Conservation (phyloP, 2,888 invertebrate species). For the Polylopha cassiicola region DNA sequence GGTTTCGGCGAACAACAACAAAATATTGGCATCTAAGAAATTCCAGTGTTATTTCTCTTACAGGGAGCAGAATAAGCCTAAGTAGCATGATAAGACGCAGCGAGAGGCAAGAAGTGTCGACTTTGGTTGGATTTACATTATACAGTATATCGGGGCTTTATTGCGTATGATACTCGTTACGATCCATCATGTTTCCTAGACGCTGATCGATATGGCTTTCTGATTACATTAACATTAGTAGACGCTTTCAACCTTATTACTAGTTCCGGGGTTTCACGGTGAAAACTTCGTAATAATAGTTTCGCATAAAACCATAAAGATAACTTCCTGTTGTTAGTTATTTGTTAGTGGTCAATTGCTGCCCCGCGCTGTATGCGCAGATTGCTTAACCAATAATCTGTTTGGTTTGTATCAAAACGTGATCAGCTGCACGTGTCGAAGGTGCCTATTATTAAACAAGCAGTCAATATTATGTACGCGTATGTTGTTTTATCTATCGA, state of each 20-base stretch:
- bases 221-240: slow-evolving; percentile 42
- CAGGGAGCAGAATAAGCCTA: slow-evolving; percentile 15
- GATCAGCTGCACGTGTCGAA: slow-evolving; percentile 19
- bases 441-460: slow-evolving; percentile 14
- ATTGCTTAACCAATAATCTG: slow-evolving; percentile 18
- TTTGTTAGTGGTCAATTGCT: slow-evolving; percentile 21
- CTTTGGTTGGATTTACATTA: slow-evolving; percentile 17
- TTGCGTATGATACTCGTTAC: slow-evolving; percentile 14
- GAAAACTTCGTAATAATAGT: slow-evolving; percentile 29
- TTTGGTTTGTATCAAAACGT: slow-evolving; percentile 16
- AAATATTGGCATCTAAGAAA: no score
- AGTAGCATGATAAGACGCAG: slow-evolving; percentile 11
- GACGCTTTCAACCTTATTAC: slow-evolving; percentile 47
- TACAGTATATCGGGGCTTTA: slow-evolving; percentile 10
- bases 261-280: slow-evolving; percentile 30
- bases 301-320: slow-evolving; percentile 22
- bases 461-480: slow-evolving; percentile 26
- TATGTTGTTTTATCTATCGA: slow-evolving; percentile 46
- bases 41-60: no score
- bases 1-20: neutral
- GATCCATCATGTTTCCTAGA: slow-evolving; percentile 19
- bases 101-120: slow-evolving; percentile 9
- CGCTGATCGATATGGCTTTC: slow-evolving; percentile 26
- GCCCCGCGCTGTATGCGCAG: no score
- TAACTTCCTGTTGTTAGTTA: slow-evolving; percentile 26